Conservation (phyloP, 2,888 invertebrate genomes). For the Omphaloscelis lunosa region DNA sequence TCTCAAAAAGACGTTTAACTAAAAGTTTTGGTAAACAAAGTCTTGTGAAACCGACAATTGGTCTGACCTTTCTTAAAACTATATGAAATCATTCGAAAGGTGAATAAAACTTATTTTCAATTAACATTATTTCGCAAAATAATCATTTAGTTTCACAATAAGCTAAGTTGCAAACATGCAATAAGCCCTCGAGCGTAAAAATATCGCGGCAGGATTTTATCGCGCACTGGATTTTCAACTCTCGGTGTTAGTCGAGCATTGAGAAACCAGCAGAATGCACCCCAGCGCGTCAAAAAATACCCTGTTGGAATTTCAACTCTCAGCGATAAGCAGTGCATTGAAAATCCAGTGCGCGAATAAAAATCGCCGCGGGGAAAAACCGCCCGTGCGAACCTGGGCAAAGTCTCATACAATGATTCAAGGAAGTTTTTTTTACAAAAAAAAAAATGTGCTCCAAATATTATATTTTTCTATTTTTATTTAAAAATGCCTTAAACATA, state of each 20-base stretch:
- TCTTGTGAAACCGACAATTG: conserved; percentile 29
- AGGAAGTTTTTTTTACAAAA: conserved; percentile 34
- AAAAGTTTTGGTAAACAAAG: background rate
- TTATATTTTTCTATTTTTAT: conserved; percentile 47
- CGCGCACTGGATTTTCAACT: background rate
- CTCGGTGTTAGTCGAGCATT: background rate
- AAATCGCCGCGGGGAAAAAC: background rate
- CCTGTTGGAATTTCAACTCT: background rate
- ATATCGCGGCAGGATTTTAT: background rate
- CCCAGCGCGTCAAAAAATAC: background rate
- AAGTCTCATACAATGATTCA: conserved; percentile 52
- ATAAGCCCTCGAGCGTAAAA: conserved; percentile 14
- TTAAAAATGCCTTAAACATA: conserved; percentile 57
- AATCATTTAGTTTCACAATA: conserved; percentile 48
- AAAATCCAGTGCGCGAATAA: background rate
- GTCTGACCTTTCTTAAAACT: conserved; percentile 53
- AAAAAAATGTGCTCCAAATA: conserved; percentile 58
- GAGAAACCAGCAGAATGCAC: background rate
- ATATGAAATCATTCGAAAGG: conserved; percentile 62
- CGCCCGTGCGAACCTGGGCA: background rate
- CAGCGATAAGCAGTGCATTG: background rate
- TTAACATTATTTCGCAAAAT: conserved; percentile 49
- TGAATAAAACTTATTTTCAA: conserved; percentile 49
- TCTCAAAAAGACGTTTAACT: conserved; percentile 19
- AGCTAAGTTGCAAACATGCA: conserved; percentile 52